Conservation (phyloP, 2,888 invertebrate genomes). For the Nemapogon koenigi region DNA sequence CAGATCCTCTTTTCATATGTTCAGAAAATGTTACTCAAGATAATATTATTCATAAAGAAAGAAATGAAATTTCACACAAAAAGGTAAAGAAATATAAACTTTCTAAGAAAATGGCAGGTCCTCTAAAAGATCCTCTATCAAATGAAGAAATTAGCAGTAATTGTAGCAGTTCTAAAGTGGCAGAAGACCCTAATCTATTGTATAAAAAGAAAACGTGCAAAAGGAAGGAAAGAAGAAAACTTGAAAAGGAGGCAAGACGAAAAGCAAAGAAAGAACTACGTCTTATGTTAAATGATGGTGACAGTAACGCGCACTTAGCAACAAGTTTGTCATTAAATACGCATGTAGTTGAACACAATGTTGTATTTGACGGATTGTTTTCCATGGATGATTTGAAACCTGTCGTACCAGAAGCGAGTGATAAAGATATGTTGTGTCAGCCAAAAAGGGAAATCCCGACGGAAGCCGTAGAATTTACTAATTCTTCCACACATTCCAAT, state of each 20-base stretch:
- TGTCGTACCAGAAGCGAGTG: constrained; percentile 27
- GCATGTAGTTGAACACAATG: too few species aligned
- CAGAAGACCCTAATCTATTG: constrained; percentile 22
- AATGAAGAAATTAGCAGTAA: constrained; percentile 30
- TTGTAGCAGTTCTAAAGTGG: constrained; percentile 17
- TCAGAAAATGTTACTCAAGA: constrained; percentile 21
- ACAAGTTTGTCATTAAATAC: too few species aligned
- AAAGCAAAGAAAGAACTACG: constrained; percentile 11
- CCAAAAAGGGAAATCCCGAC: too few species aligned
- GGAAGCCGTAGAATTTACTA: too few species aligned
- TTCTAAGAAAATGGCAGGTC: constrained; percentile 8
- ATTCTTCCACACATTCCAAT: too few species aligned
- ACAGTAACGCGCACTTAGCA: constrained; percentile 38
- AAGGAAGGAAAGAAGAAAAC: constrained; percentile 11
- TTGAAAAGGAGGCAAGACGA: constrained; percentile 12
- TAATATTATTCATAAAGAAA: constrained; percentile 20
- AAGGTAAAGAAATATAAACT: constrained; percentile 9
- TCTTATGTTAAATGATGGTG: constrained; percentile 31
- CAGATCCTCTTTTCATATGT: constrained; percentile 35
- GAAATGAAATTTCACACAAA: constrained; percentile 24
- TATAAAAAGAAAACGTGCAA: constrained; percentile 13
- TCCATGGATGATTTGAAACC: constrained; percentile 38
- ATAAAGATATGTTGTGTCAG: too few species aligned
- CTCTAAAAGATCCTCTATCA: constrained; percentile 33
- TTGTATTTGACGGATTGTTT: constrained; percentile 36